Conservation (phyloP, 2,113 vertebrate species). For the Megalops atlanticus region DNA sequence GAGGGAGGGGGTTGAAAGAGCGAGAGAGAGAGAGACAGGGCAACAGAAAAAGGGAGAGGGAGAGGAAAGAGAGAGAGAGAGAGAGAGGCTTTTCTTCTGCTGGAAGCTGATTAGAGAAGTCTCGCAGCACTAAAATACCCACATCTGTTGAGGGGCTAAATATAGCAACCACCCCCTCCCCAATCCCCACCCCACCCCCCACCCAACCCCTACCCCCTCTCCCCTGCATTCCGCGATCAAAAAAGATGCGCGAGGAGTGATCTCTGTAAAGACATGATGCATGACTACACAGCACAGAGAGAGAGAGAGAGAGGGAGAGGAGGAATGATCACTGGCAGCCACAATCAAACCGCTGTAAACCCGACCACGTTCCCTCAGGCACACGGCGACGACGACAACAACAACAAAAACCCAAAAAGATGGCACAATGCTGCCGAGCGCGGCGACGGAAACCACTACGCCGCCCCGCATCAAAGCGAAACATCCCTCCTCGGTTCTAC, state of each 20-base stretch:
- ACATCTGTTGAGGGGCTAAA: conserved; percentile 40
- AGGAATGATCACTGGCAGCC: not conserved
- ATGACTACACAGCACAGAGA: not conserved
- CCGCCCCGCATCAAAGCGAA: too few relatives aligned
- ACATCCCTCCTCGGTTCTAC: too few relatives aligned
- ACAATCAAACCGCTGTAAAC: not conserved
- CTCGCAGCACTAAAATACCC: conserved; percentile 30
- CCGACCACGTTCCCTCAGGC: too few relatives aligned
- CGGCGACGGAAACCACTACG: too few relatives aligned
- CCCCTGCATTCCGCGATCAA: conserved; percentile 33
- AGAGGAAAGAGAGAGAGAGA: not conserved
- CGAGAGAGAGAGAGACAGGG: conserved; percentile 2
- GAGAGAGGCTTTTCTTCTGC: not conserved
- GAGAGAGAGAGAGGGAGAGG: too few relatives aligned
- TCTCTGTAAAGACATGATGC: conserved; percentile 20
- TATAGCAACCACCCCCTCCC: conserved; percentile 21
- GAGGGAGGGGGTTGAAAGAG: not conserved
- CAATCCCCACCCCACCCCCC: not conserved
- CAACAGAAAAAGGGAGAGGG: conserved; percentile 2
- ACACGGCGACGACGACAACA: too few relatives aligned
- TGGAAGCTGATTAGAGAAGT: conserved; percentile 38
- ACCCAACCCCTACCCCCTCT: not conserved
- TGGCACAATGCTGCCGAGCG: too few relatives aligned
- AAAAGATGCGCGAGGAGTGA: conserved; percentile 36
- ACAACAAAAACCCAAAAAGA: too few relatives aligned